phyloP scores from a whole-genome alignment of 2,113 vertebrate species.

The Megaptera novaeangliae region DNA sequence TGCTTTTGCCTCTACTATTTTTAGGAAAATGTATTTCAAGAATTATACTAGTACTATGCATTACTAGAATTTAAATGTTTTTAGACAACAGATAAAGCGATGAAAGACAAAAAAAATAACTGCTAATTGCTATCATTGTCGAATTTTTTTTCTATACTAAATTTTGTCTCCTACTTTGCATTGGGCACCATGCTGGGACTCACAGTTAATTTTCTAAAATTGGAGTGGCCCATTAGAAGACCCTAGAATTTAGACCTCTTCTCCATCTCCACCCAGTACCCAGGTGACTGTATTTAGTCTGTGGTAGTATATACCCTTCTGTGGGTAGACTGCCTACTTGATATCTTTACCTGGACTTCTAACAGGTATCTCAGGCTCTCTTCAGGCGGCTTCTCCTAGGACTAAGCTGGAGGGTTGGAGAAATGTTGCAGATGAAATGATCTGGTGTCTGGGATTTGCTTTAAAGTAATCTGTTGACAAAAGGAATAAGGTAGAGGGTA shows the following conservation, averaged over 20 bases:
- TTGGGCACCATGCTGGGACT: not conserved
- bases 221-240: not conserved
- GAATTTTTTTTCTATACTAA: not conserved
- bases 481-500: not conserved
- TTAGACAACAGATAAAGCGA: not conserved
- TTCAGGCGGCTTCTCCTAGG: not conserved
- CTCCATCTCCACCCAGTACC: not conserved
- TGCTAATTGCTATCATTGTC: not conserved
- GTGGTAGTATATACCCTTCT: not conserved
- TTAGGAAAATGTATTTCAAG: not conserved
- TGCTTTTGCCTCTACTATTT: not conserved
- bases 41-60: not conserved
- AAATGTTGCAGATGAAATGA: not conserved
- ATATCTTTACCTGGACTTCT: not conserved
- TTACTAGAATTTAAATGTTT: not conserved
- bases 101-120: not conserved
- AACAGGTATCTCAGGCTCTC: not conserved
- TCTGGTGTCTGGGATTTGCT: not conserved
- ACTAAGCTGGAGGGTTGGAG: not conserved
- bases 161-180: not conserved
- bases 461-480: not conserved
- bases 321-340: not conserved
- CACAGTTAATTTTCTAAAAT: not conserved
- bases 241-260: not conserved
- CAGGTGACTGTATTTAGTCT: not conserved